Evolutionary conservation across 2,888 invertebrate genomes (phyloP), one percentile per base, ranked within the genome.

Genomic region (Meloe dianella): DNA sequence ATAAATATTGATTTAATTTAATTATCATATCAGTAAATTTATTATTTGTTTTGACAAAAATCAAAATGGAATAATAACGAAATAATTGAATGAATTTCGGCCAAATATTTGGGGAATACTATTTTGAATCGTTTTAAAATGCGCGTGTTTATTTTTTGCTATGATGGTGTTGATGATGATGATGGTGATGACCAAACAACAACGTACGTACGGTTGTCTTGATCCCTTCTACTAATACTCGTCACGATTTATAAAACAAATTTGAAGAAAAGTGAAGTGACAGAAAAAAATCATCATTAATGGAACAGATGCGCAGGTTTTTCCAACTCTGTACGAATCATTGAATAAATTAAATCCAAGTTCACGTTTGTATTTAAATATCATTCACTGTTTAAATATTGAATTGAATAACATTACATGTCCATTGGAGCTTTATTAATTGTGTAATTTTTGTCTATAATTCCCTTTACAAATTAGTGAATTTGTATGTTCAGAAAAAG

Each of bases 141-240:
- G 71, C 74, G 75, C 73, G 70, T 68, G 73, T 74, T 76, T 76
- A 75, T 78, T 78, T 78, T 78, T 78, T 72, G 74, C 76, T 70
- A 71, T 74, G 77, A 75, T 73, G 70, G 54, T 59, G 17, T 20
- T 20, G 41, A 47, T 47, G 47, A 47, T 74, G 76, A 75, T 73
- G 70, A 57, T 59, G 17, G 5, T 20, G 47, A 47, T 47, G 47
- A 47, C 47, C 47, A 30, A 30, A 47, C 47, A 47, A 47, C 47
- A 47, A 57, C 17, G 12, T 20, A 47, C 20, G 6, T 20, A 47
- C 47, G 20, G 17, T 47, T 17, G 38, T 20, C 47, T 47, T 47
- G 17, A 17, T 47, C 47, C 47, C 47, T 47, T 20, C 47, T 47
- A 6, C 27, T 47, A 27, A 14, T 24, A 24, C 30, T 51, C 38